Conservation (phyloP, 1,140 invertebrate genomes). For the Matsumurasca onukii region DNA sequence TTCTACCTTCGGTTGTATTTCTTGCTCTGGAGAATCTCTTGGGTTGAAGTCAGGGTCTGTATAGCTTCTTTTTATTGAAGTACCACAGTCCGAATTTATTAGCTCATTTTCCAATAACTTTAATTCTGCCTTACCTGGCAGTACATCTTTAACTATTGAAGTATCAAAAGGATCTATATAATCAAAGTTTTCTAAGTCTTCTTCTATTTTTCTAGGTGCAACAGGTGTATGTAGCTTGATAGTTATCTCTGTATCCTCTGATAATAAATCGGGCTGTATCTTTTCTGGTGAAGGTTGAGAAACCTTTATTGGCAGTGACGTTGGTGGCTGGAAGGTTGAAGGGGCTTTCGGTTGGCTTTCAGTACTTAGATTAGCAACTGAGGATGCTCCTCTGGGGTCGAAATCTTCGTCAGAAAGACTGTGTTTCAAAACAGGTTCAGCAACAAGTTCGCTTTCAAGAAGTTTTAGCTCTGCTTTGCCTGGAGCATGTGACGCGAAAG, state of each 20-base stretch:
- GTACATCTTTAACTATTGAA: constrained; percentile 68
- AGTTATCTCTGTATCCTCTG: constrained; percentile 36
- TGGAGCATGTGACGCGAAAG: constrained; percentile 68
- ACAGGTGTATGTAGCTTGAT: constrained; percentile 42
- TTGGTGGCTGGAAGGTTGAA: background rate
- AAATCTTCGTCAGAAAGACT: constrained; percentile 62
- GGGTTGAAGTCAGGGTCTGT: constrained; percentile 40
- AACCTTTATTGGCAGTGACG: background rate
- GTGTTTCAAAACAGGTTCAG: constrained; percentile 37
- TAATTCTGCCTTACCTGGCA: constrained; percentile 71
- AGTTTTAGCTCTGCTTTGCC: constrained; percentile 73
- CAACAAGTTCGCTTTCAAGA: constrained; percentile 64
- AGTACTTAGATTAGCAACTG: background rate
- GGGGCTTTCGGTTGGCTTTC: background rate
- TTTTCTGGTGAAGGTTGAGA: background rate
- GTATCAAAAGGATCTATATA: constrained; percentile 82
- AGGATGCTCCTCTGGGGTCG: constrained; percentile 49
- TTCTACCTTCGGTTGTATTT: background rate
- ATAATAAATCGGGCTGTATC: constrained; percentile 38
- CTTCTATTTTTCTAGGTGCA: constrained; percentile 38
- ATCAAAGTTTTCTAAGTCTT: constrained; percentile 32
- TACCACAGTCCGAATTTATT: constrained; percentile 32
- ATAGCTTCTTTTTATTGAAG: constrained; percentile 31
- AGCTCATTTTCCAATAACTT: constrained; percentile 72
- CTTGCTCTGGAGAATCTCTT: constrained; percentile 30